Conservation (phyloP, 2,113 vertebrate genomes). For the Rhineura floridana region DNA sequence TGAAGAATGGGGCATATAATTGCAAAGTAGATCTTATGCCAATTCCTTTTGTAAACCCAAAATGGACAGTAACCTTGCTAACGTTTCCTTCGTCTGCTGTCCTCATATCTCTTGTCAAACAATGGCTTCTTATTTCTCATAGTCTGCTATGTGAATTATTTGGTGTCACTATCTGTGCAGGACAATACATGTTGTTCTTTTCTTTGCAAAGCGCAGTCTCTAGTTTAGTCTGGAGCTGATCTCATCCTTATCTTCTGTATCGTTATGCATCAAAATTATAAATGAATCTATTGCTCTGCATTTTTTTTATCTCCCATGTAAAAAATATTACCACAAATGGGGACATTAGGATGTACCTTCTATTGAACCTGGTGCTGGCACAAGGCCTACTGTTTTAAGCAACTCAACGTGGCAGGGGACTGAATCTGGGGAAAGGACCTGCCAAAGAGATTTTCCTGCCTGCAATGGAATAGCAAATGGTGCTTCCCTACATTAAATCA, state of each 20-base stretch:
- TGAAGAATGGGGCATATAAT: conserved; percentile 11
- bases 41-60: not conserved
- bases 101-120: conserved; percentile 50
- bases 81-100: not conserved
- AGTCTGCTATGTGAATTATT: conserved; percentile 21
- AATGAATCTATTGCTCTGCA: conserved; percentile 28
- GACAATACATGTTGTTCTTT: conserved; percentile 26
- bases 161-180: conserved; percentile 42
- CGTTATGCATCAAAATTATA: conserved; percentile 54
- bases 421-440: too few species aligned
- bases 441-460: too few species aligned
- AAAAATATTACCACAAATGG: not conserved
- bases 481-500: too few species aligned
- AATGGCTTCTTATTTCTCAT: not conserved
- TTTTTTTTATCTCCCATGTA: not conserved
- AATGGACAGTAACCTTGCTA: not conserved
- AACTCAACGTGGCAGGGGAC: too few species aligned
- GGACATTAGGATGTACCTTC: not conserved
- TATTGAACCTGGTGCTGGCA: not conserved
- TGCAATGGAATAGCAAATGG: too few species aligned
- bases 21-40: not conserved
- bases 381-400: too few species aligned
- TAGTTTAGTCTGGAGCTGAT: conserved; percentile 55
- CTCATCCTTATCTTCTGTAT: conserved; percentile 60
- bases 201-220: conserved; percentile 50